phyloP scores from a whole-genome alignment of 2,797 vertebrate genomes.

The Enteromius afrohamiltoni region DNA sequence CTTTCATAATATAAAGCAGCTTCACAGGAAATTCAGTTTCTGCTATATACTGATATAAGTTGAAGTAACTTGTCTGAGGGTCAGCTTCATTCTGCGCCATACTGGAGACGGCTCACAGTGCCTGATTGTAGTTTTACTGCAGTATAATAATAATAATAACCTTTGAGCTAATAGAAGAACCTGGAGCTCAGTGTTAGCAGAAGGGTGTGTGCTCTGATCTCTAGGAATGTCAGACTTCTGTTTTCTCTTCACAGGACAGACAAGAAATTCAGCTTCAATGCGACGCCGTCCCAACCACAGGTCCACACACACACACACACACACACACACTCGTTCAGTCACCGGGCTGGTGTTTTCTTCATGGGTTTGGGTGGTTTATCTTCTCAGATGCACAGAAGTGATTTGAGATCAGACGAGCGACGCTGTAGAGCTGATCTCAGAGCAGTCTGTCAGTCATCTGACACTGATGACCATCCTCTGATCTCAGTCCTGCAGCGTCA shows the following conservation, averaged over 20 bases:
- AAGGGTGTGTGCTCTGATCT: background rate
- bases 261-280: slow-evolving; percentile 88
- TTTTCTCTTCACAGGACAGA: slow-evolving; percentile 79
- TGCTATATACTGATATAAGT: no score
- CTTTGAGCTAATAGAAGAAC: no score
- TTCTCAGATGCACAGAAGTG: background rate
- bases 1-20: no score
- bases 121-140: no score
- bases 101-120: no score
- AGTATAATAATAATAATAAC: no score
- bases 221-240: background rate
- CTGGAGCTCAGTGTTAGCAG: background rate
- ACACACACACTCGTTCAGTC: background rate
- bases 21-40: no score
- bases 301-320: slow-evolving; percentile 67
- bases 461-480: background rate
- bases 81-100: no score
- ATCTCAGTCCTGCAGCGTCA: background rate
- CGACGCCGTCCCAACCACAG: slow-evolving; percentile 96
- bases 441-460: background rate
- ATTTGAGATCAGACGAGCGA: background rate
- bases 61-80: no score
- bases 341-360: background rate
- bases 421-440: background rate
- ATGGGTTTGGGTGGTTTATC: background rate